phyloP scores from a whole-genome alignment of 1,140 invertebrate genomes.

The Cecropterus lyciades region DNA sequence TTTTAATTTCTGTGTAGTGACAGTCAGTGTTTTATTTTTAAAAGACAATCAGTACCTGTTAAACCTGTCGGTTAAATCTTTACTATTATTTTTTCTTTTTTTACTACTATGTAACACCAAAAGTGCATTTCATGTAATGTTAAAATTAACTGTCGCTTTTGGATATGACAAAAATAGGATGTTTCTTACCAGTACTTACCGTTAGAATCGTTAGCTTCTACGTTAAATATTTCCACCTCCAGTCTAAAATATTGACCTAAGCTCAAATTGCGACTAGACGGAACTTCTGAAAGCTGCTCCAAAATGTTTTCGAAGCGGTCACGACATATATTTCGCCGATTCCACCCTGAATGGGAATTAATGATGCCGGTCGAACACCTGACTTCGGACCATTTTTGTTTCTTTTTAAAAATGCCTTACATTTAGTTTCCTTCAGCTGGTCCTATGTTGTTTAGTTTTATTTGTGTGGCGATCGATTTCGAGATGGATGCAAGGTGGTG shows the following conservation, averaged over 20 bases:
- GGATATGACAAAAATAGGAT: no score
- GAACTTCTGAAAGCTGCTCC: conserved; percentile 20
- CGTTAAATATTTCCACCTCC: not conserved
- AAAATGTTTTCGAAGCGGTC: conserved; percentile 28
- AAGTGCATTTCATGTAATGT: no score
- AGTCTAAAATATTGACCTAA: conserved; percentile 1
- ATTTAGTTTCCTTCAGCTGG: conserved; percentile 21
- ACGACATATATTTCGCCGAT: conserved; percentile 52
- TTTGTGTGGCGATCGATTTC: not conserved
- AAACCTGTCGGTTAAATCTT: no score
- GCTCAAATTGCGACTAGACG: conserved; percentile 8
- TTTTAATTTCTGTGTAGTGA: no score
- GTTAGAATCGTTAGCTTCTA: no score
- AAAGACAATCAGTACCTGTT: no score
- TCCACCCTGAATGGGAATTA: conserved; percentile 65
- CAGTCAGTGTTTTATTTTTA: no score
- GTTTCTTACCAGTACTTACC: not conserved
- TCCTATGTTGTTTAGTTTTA: not conserved
- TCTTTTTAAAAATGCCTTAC: conserved; percentile 13
- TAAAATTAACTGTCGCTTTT: no score
- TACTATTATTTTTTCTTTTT: no score
- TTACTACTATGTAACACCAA: no score
- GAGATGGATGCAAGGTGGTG: not conserved
- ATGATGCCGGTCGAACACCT: conserved; percentile 61
- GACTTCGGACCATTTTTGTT: conserved; percentile 44